Conservation (phyloP, 2,113 vertebrate species). For the Vimba vimba region DNA sequence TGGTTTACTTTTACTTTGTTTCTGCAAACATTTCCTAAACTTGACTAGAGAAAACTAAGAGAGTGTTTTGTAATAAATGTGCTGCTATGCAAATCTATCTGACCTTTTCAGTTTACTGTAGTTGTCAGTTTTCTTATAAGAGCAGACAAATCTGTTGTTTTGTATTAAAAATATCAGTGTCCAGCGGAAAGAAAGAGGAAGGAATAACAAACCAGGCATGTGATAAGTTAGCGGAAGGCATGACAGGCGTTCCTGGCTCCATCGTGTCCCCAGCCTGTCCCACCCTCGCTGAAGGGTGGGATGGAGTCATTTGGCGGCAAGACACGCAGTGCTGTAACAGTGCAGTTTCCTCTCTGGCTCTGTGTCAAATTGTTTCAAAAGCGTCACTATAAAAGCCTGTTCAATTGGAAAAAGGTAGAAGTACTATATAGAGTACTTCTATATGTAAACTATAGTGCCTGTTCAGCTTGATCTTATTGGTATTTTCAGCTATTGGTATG, state of each 20-base stretch:
- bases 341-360: constrained; percentile 40
- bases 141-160: background rate
- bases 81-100: background rate
- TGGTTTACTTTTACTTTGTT: background rate
- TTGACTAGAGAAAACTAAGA: background rate
- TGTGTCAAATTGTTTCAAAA: background rate
- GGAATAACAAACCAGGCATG: background rate
- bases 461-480: background rate
- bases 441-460: too few relatives aligned
- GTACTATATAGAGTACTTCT: too few relatives aligned
- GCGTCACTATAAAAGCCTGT: background rate
- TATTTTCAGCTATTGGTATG: background rate
- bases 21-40: background rate
- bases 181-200: constrained; percentile 1
- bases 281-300: constrained; percentile 36
- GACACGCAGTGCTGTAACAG: background rate
- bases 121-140: background rate
- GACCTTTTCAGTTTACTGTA: background rate
- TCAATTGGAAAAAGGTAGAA: too few relatives aligned
- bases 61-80: background rate
- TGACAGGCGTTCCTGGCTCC: constrained; percentile 46
- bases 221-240: constrained; percentile 42
- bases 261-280: constrained; percentile 34
- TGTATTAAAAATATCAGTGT: constrained; percentile 10
- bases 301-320: constrained; percentile 33